Base-by-base conservation (phyloP, 2,797 vertebrate species). In the Amniataba percoides region DNA sequence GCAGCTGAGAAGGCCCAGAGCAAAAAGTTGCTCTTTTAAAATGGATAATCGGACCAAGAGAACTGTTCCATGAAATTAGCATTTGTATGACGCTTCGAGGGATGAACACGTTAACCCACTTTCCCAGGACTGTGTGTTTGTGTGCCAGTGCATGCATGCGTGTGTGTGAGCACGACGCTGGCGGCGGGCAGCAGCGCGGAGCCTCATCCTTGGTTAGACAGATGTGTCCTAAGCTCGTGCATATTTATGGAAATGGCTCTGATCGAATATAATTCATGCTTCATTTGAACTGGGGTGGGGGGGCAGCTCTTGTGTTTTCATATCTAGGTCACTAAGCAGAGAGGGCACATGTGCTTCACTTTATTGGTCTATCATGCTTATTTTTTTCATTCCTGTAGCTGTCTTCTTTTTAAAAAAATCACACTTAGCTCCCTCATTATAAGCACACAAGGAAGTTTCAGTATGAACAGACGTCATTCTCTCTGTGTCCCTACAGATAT, bases 401-500 rank as follows among this genome's bases (percentile, higher is more conserved):
- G 5, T 61, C 4, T n/a, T n/a, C 8, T 71, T 9, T n/a, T 71
- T 39, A 3, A 31, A 56, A 43, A 23, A 58, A 5, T 36, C n/a
- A 4, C 27, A 18, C 13, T 49, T 53, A 46, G 7, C 46, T 56
- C 11, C n/a, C 18, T 14, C 39, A 14, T 56, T 45, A 7, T 39
- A 10, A 45, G 23, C 16, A 60, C 34, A 0, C 11, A 13, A n/a
- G 21, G 23, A 16, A 58, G 7, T 62, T 49, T 53, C 23, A 27
- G 18, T 69, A 0, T 46, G 10, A 43, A 55, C 56, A 34, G n/a
- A 36, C 18, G 7, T 18, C 16, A 3, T 66, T n/a, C n/a, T 48
- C 31, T 53, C 21, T 81, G 25, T 85, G 40, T 87, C 42, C 70
- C 64, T 86, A 72, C 90, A 97, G 97, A 97, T 91, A 95, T 97